Base-by-base conservation (phyloP, 2,888 invertebrate species). In the Troilus luridus region DNA sequence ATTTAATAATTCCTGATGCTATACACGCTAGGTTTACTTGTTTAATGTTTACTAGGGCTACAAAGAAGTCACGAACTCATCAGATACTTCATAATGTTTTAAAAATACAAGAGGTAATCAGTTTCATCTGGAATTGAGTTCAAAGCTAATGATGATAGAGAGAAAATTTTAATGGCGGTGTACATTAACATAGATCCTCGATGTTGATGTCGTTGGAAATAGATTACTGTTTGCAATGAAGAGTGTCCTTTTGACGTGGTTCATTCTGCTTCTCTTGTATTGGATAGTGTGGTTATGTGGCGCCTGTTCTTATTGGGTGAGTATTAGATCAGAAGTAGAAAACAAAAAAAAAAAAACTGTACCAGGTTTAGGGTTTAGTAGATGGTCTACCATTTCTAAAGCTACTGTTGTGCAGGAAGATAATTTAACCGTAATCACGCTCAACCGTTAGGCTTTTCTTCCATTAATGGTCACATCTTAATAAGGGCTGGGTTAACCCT, bases 131-230 rank as follows among this genome's bases (percentile, higher is more conserved):
- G 1, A 41, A 77, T 27, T 5, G 2, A 19, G 14, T 77, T 27
- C 6, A 14, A 17, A 77, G 27, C 27, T 77, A 77, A 77, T 77
- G 72, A 77, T 77, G 41, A 77, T 41, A 17, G 72, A 41, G 27
- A 77, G 27, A 27, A 77, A 41, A 41, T 8, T 17, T 77, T 41
- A 77, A 77, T 77, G 17, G 10, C 72, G 12, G 27, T 27, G 11
- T 1, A 77, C 72, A 77, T 77, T 77, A 27, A 14, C 64, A n/a
- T 64, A 64, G 64, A 64, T 72, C 14, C 27, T 27, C 27, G 72
- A 77, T 77, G 5, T 27, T 14, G 27, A 17, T 77, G 72, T 77
- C 72, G 72, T 77, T 77, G 72, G 72, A 77, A 77, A 77, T 41
- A 77, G 72, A 77, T 77, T 77, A 77, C 27, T 77, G 72, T 17